A percentile compares a stretch with the other conserved stretches of the same genome.
Evolutionary conservation across 2,113 vertebrate species (phyloP).

Genomic region (Sinocyclocheilus rhinocerous): DNA sequence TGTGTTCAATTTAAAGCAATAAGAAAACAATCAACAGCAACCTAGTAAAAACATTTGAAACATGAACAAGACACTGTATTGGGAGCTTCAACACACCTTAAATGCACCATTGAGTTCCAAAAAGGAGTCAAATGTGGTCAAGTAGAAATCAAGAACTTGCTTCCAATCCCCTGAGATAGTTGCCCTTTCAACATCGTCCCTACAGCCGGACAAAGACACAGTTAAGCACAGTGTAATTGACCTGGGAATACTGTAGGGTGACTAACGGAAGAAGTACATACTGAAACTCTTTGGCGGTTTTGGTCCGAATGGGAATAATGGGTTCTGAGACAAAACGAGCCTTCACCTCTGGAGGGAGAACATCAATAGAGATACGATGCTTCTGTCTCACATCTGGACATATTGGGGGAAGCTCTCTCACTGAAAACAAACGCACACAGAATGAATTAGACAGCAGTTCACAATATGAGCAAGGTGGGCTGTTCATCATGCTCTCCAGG

Average conservation of each 20-base stretch:
- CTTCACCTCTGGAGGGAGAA: conserved; percentile 76
- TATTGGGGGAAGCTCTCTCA: conserved; percentile 78
- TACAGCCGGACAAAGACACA: conserved; percentile 63
- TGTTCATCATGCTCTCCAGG: neutral
- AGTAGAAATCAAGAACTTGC: conserved; percentile 85
- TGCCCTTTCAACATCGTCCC: conserved; percentile 84
- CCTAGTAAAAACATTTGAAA: neutral
- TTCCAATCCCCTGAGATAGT: conserved; percentile 87
- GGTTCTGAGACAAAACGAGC: conserved; percentile 75
- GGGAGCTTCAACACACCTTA: conserved; percentile 75
- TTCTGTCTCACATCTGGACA: conserved; percentile 85
- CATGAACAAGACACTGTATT: neutral
- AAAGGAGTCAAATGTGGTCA: conserved; percentile 87
- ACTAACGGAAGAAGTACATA: conserved; percentile 66
- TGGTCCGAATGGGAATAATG: conserved; percentile 75
- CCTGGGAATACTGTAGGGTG: neutral
- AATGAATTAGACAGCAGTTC: neutral
- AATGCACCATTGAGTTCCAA: conserved; percentile 84
- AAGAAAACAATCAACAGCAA: conserved; percentile 11
- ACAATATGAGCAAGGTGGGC: neutral
- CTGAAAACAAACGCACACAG: conserved; percentile 63
- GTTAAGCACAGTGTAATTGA: neutral
- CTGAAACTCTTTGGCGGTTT: conserved; percentile 85
- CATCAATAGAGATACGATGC: conserved; percentile 77
- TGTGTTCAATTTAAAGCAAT: neutral